Percentiles rank a stretch among this genome's conserved stretches.
Evolutionary conservation across 2,113 vertebrate genomes (phyloP).

Genomic region (Phrynosoma platyrhinos): DNA sequence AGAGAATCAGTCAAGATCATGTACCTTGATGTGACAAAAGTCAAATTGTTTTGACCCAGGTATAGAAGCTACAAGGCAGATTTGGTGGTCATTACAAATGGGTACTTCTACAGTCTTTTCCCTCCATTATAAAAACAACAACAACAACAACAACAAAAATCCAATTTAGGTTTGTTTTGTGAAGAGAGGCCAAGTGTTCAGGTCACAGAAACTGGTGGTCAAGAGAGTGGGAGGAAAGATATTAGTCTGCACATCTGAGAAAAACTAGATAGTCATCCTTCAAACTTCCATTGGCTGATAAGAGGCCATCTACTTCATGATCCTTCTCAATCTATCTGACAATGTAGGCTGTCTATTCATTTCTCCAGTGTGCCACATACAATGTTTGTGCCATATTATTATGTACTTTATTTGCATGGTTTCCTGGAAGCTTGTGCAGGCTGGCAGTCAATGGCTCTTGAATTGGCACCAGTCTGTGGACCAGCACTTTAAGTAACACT

Average conservation of each 20-base stretch:
- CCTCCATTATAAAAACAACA: neutral
- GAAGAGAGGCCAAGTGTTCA: constrained; percentile 48
- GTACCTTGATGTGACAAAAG: neutral
- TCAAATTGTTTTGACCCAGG: constrained; percentile 4
- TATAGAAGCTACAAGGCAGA: neutral
- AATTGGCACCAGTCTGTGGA: too few species aligned
- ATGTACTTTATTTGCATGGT: too few species aligned
- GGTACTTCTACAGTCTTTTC: constrained; percentile 19
- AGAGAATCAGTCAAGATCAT: neutral
- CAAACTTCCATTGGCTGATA: neutral
- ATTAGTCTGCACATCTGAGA: constrained; percentile 33
- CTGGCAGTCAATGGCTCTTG: too few species aligned
- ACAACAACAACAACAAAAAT: neutral
- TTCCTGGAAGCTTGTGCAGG: too few species aligned
- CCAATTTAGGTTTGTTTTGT: constrained; percentile 41
- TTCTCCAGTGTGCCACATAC: too few species aligned
- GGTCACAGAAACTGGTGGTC: constrained; percentile 31
- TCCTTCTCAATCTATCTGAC: neutral
- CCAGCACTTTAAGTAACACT: too few species aligned
- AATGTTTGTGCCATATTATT: too few species aligned
- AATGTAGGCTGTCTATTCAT: too few species aligned
- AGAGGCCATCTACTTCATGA: too few species aligned
- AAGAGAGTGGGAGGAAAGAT: constrained; percentile 23
- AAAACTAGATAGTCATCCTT: constrained; percentile 30
- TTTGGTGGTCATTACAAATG: neutral